A percentile compares a stretch with the other conserved stretches of the same genome.
Conservation (phyloP, 1,140 invertebrate genomes). For the Mya arenaria region DNA sequence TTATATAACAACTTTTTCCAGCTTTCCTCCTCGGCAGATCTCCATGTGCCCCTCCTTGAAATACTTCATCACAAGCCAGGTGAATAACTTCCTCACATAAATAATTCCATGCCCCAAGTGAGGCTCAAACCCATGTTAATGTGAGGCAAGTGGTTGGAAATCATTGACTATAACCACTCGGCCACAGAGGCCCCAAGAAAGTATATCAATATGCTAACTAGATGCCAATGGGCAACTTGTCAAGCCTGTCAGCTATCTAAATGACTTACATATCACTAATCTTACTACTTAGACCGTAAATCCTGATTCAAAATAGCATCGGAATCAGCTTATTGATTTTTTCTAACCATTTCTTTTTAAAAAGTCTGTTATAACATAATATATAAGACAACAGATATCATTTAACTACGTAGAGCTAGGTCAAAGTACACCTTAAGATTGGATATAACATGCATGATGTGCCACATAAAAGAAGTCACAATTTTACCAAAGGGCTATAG, state of each 20-base stretch:
- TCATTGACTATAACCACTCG: no score
- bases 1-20: constrained; percentile 10
- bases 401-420: not conserved
- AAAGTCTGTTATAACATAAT: constrained; percentile 18
- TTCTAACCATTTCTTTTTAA: constrained; percentile 10
- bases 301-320: constrained; percentile 20
- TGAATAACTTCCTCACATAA: no score
- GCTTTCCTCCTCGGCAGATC: constrained; percentile 9
- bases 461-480: no score
- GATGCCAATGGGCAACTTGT: constrained; percentile 13
- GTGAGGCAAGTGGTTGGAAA: constrained; percentile 7
- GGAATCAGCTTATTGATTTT: constrained; percentile 13
- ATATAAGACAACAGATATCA: constrained; percentile 6
- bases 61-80: constrained; percentile 16
- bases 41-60: constrained; percentile 10
- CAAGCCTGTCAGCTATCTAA: constrained; percentile 11
- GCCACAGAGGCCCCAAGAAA: constrained; percentile 13
- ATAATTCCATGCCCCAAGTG: constrained; percentile 17
- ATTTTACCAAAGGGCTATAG: not conserved
- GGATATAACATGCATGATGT: no score
- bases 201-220: constrained; percentile 14
- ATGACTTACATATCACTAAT: constrained; percentile 6
- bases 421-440: no score
- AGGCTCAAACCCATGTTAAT: constrained; percentile 5
- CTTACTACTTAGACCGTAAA: constrained; percentile 12